These are phyloP conservation scores for Globodera ellingtonae DNA, from an alignment of 1,140 invertebrate genomes.

Conservation along the genomic window DNA sequence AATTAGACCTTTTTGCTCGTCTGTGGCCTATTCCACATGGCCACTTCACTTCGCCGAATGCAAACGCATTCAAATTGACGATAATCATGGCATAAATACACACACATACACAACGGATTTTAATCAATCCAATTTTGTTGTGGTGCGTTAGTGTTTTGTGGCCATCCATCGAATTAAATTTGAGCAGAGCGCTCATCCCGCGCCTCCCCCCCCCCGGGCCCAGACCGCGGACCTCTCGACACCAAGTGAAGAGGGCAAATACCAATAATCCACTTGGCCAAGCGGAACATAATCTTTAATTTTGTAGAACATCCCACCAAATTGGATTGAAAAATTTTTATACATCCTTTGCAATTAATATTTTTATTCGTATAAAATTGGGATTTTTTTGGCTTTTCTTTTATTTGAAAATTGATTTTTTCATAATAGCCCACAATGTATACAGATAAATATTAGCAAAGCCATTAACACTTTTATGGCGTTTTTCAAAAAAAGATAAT, in stretches of 20 bases:
- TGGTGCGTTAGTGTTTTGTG: not conserved
- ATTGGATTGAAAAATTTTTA: too few species aligned
- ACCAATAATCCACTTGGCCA: constrained; percentile 11
- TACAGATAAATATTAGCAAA: too few species aligned
- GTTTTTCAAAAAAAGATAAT: not conserved
- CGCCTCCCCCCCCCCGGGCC: too few species aligned
- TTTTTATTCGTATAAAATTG: not conserved
- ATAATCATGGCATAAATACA: not conserved
- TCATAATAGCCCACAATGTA: too few species aligned
- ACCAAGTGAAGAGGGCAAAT: not conserved
- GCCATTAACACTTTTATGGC: too few species aligned
- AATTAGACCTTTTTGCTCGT: not conserved
- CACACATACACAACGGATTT: not conserved
- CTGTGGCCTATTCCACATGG: not conserved
- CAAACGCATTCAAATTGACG: not conserved
- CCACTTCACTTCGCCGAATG: not conserved
- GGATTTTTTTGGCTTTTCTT: not conserved
- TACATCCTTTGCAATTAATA: not conserved
- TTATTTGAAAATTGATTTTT: too few species aligned
- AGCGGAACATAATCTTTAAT: not conserved
- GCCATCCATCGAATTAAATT: constrained; percentile 1
- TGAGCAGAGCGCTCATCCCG: not conserved
- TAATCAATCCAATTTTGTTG: constrained; percentile 17
- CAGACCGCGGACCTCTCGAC: not conserved
- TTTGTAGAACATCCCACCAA: too few species aligned